phyloP scores from a whole-genome alignment of 2,113 vertebrate species.

The Aix galericulata region DNA sequence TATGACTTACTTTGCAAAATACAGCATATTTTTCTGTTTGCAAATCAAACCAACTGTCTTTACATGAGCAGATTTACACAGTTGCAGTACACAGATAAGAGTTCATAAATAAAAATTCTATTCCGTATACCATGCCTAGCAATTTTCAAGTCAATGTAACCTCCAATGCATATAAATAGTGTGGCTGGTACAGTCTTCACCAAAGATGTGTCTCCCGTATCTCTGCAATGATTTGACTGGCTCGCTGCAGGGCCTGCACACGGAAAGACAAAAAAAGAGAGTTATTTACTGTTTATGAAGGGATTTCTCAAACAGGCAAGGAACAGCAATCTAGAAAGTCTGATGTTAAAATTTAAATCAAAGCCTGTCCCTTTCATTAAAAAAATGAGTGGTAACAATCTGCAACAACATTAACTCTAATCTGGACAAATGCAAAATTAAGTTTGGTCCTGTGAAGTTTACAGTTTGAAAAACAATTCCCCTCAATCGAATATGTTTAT shows the following conservation, averaged over 20 bases:
- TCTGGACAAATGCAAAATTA: not conserved
- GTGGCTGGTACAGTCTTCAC: conserved; percentile 79
- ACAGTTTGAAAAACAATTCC: not conserved
- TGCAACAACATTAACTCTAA: not conserved
- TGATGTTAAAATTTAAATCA: not conserved
- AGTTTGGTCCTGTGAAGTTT: not conserved
- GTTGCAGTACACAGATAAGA: conserved; percentile 72
- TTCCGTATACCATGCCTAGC: conserved; percentile 81
- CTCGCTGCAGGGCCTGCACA: conserved; percentile 93
- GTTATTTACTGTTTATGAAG: not conserved
- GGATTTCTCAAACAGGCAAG: not conserved
- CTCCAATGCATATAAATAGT: conserved; percentile 26
- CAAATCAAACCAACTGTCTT: conserved; percentile 74
- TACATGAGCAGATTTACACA: conserved; percentile 74
- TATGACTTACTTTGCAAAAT: conserved; percentile 69
- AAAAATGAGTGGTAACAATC: not conserved
- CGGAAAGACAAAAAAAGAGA: not conserved
- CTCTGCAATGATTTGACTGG: conserved; percentile 97
- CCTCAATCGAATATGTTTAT: not conserved
- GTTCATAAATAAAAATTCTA: conserved; percentile 85
- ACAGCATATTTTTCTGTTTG: conserved; percentile 68
- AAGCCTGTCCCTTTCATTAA: not conserved
- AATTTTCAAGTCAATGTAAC: conserved; percentile 65
- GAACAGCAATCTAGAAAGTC: not conserved
- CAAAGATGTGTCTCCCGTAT: conserved; percentile 97